Conservation (phyloP, 2,888 invertebrate genomes). For the Tiphia femorata region DNA sequence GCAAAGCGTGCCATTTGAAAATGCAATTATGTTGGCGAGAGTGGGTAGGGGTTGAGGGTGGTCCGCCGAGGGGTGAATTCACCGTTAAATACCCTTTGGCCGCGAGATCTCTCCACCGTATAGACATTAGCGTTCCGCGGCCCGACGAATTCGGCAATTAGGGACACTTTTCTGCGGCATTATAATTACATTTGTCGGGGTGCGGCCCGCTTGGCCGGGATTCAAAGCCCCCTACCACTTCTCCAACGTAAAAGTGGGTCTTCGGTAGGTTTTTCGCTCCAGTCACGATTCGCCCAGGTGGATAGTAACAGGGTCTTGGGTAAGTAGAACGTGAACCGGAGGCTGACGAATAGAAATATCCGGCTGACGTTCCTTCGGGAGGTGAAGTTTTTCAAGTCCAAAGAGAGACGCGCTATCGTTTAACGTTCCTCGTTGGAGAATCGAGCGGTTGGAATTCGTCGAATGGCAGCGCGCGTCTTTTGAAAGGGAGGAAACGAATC, state of each 20-base stretch:
- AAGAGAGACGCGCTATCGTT: too few species aligned
- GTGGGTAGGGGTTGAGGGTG: constrained; percentile 2
- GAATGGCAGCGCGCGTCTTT: too few species aligned
- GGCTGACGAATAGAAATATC: too few species aligned
- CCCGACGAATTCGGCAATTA: constrained; percentile 47
- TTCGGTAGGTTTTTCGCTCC: too few species aligned
- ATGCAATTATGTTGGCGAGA: constrained; percentile 21
- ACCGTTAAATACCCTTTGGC: constrained; percentile 21
- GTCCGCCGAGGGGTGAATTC: constrained; percentile 12
- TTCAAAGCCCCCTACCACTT: constrained; percentile 51
- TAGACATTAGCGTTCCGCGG: constrained; percentile 29
- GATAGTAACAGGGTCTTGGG: not conserved
- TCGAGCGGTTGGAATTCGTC: too few species aligned
- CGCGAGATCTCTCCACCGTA: constrained; percentile 19
- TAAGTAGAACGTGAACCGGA: too few species aligned
- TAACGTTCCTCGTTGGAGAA: too few species aligned
- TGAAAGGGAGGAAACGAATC: too few species aligned
- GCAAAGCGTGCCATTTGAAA: too few species aligned
- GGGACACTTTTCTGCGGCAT: constrained; percentile 42
- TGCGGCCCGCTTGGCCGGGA: constrained; percentile 41
- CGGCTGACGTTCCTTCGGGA: too few species aligned
- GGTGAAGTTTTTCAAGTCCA: too few species aligned
- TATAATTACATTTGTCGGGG: constrained; percentile 48
- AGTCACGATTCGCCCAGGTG: not conserved
- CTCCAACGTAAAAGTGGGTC: constrained; percentile 26